Base-by-base conservation (phyloP, 2,888 invertebrate species). In the Germaria angustata region DNA sequence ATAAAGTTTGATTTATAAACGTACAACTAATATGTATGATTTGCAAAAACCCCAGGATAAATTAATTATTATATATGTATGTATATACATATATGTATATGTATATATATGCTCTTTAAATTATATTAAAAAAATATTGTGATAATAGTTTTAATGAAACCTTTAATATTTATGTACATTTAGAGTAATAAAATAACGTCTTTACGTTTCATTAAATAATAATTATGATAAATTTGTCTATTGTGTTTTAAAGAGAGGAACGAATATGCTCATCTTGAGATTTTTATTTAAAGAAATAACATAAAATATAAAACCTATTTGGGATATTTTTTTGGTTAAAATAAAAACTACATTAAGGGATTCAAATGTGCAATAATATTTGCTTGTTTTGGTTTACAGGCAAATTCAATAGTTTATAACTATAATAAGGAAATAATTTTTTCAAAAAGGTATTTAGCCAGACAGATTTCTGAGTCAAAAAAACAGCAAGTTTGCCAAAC, bases 1-100 rank as follows among this genome's bases (percentile, higher is more conserved):
- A 80, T 61, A 49, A 65, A 24, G 24, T 22, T 41, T 34, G 49
- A 59, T 57, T 24, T 24, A 66, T 69, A 34, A 34, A 34, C 2
- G 20, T 78, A 71, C 34, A 59, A 49, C n/a, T 71, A 76, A 71
- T 61, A 36, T 65, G 5, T 76, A 81, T 71, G 44, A 63, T 81
- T 81, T 81, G 81, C 81, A 81, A 72, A 61, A 77, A 72, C 72
- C 77, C 81, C 72, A 61, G 13, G 55, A 65, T 57, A 46, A 65
- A 55, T 73, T 63, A 53, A 44, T 53, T n/a, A n/a, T n/a, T n/a
- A n/a, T n/a, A n/a, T n/a, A n/a, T n/a, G n/a, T n/a, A n/a, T n/a
- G n/a, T n/a, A n/a, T n/a, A n/a, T n/a, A n/a, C n/a, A n/a, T n/a
- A n/a, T n/a, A n/a, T n/a, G n/a, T n/a, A n/a, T n/a, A n/a, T 53